phyloP scores from a whole-genome alignment of 2,888 invertebrate species.

The Hydroisotoma schaefferi region DNA sequence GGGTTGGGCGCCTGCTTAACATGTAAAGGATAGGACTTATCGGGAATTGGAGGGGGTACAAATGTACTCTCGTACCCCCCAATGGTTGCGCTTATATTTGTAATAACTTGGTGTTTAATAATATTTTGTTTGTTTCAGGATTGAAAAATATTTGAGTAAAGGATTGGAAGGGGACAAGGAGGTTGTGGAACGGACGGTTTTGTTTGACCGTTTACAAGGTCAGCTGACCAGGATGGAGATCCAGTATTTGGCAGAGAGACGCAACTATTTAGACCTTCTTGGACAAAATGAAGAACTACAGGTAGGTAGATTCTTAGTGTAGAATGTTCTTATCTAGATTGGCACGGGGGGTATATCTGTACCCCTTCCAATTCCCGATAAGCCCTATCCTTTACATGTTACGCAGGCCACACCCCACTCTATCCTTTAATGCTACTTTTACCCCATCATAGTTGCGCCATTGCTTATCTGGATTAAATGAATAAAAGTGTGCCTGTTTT shows the following conservation, averaged over 20 bases:
- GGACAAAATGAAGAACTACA: constrained; percentile 34
- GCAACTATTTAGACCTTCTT: constrained; percentile 36
- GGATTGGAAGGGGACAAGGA: background rate
- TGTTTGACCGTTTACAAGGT: constrained; percentile 10
- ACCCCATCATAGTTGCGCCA: too few relatives aligned
- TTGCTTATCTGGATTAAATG: background rate
- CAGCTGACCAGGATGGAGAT: constrained; percentile 21
- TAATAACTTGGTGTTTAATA: background rate
- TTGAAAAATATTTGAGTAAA: background rate
- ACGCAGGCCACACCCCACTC: too few relatives aligned
- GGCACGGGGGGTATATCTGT: too few relatives aligned
- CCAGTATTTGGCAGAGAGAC: constrained; percentile 34
- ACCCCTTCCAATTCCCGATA: too few relatives aligned
- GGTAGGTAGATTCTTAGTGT: constrained; percentile 18
- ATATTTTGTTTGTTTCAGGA: background rate
- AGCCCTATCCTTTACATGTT: too few relatives aligned
- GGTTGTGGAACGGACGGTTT: background rate
- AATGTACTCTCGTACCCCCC: too few relatives aligned
- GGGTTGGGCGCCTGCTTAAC: too few relatives aligned
- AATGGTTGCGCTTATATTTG: too few relatives aligned
- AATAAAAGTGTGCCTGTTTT: background rate
- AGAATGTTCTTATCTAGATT: too few relatives aligned
- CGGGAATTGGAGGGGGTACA: too few relatives aligned
- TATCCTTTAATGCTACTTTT: too few relatives aligned
- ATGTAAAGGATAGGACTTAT: too few relatives aligned